A percentile compares a stretch with the other conserved stretches of the same genome.
These are phyloP conservation scores for Troglohyphantes excavatus DNA, from an alignment of 2,888 invertebrate species.

Conservation along the genomic window DNA sequence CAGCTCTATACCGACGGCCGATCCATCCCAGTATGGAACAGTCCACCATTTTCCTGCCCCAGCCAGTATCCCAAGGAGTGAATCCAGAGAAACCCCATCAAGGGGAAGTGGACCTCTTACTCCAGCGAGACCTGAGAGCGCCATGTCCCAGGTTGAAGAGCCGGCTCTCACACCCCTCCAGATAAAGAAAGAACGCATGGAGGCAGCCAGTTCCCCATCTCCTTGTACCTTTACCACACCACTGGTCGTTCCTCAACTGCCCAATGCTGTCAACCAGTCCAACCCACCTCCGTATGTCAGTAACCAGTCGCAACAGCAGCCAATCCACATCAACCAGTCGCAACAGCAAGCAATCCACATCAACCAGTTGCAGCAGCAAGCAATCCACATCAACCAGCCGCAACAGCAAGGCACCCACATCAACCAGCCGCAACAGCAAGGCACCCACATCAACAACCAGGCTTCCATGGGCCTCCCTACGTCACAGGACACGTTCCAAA, in stretches of 20 bases:
- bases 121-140: conserved; percentile 69
- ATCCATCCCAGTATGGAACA: background rate
- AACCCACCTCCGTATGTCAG: background rate
- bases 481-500: too few species aligned
- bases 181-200: conserved; percentile 52
- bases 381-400: background rate
- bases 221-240: conserved; percentile 41
- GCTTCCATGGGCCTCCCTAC: too few species aligned
- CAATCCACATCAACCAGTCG: background rate
- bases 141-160: conserved; percentile 63
- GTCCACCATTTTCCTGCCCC: conserved; percentile 42
- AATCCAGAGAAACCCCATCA: conserved; percentile 68
- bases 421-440: background rate
- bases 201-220: conserved; percentile 34
- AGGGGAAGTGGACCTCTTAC: conserved; percentile 68
- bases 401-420: background rate
- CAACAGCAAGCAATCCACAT: background rate
- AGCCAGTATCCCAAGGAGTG: conserved; percentile 18
- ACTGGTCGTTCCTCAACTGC: background rate
- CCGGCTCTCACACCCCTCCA: conserved; percentile 33
- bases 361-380: background rate
- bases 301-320: too few species aligned
- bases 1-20: conserved; percentile 14
- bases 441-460: background rate
- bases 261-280: background rate